Base-by-base conservation (phyloP, 2,797 vertebrate species). In the Leuciscus waleckii region DNA sequence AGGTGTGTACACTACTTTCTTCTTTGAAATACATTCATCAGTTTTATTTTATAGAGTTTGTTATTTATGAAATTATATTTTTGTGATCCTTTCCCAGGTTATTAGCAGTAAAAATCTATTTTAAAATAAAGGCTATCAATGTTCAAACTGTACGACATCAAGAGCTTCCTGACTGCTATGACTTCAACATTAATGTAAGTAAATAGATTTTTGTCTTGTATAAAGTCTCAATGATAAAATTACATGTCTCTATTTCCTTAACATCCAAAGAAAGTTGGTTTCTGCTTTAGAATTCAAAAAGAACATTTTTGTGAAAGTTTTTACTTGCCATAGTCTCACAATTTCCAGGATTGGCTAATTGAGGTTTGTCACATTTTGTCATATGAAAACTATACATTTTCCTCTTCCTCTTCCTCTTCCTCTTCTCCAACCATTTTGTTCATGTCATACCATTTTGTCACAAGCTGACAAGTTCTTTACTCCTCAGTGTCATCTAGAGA, bases 121-220 rank as follows among this genome's bases (percentile, higher is more conserved):
- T 99, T 74, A 97, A 94, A 49, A 91, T 99, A 89, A 99, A 99
- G 92, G 97, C 96, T 54, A 98, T 99, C 91, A 99, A 99, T 86
- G 95, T 99, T 87, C 98, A 99, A 95, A 98, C 97, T 0, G 95
- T 99, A 84, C 95, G 95, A 54, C 96, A 98, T 79, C 96, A 98
- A 0, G 97, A 99, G 88, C 95, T 99, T 4, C 98, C 98, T 0
- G 98, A 99, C 91, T 99, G 98, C 87, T 99, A 99, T 0, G 93
- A 96, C 91, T 99, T 99, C 89, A 95, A 94, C 37, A 93, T 98
- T 71, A 94, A 86, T 86, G 98, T 98, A 90, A 85, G 95, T 93
- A n/a, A n/a, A n/a, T n/a, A n/a, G n/a, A 37, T 65, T 10, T 49
- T 46, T 77, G 39, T 73, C 46, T 58, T 4, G 35, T 5, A 35